Conservation (phyloP, 2,888 invertebrate genomes). For the Agelastica alni region DNA sequence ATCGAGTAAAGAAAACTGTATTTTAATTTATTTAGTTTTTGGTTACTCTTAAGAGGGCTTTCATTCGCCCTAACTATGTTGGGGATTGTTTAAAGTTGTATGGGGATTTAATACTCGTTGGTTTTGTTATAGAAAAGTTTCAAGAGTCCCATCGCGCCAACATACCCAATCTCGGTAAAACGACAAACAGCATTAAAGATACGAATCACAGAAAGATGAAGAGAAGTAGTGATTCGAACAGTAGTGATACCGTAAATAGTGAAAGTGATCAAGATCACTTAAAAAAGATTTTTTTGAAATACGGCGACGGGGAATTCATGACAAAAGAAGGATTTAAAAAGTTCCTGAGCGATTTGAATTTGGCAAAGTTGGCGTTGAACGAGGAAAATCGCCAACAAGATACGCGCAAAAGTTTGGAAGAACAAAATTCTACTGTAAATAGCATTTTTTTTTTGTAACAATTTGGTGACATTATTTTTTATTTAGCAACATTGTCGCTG, state of each 20-base stretch:
- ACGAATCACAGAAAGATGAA: conserved; percentile 24
- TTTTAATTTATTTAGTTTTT: no score
- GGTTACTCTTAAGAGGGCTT: no score
- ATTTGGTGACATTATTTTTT: no score
- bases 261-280: conserved; percentile 60
- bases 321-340: conserved; percentile 72
- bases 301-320: conserved; percentile 67
- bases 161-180: conserved; percentile 5
- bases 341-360: conserved; percentile 61
- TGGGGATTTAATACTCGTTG: no score
- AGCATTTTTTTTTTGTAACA: not conserved
- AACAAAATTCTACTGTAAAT: conserved; percentile 15
- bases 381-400: conserved; percentile 10
- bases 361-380: conserved; percentile 19
- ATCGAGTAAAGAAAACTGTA: no score
- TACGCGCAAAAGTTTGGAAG: not conserved
- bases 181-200: conserved; percentile 13
- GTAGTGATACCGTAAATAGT: conserved; percentile 43
- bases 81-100: no score
- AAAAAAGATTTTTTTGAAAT: conserved; percentile 68
- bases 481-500: no score
- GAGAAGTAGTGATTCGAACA: conserved; percentile 33
- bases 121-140: conserved; percentile 25
- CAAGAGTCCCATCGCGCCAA: conserved; percentile 32
- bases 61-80: no score